Evolutionary conservation across 92 coral and sea anemone species (phyloP), one percentile per base, ranked within the genome.

Genomic region (Epizoanthus illoricatus): DNA sequence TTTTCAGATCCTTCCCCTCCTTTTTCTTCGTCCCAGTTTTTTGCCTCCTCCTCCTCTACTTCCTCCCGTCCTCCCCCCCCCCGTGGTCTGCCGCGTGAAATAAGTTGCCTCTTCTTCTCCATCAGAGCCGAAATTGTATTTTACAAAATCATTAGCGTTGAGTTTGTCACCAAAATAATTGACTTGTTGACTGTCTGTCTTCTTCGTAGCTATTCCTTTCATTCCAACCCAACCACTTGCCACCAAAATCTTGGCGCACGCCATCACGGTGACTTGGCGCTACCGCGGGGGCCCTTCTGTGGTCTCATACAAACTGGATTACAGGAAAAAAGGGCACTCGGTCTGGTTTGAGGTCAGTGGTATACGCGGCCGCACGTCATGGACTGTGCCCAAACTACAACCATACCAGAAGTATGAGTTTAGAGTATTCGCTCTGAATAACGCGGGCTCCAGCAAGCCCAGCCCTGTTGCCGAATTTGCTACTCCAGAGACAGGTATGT

Each of bases 191-290:
- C 55, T 49, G 55, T 8, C 9, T 49, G 12, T 58, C 56, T 78
- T 33, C 12, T 40, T 58, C 47, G 4, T 76, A 92, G 97, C 75
- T n/a, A 64, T 93, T 9, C 98, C 98, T 2, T 88, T 95, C 73
- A 85, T 98, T 10, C 98, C 98, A n/a, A 83, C 87, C 12, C 74
- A 80, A 16, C 96, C 92, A 7, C 69, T 75, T 3, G 89, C 90
- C 18, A 84, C 89, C 17, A 74, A 83, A 56, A 88, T 86, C 65
- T 58, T 90, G 7, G 81, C 98, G 2, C 72, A 86, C 82, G 80
- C 89, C 79, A 89, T 93, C 60, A 88, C 94, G 41, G 72, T 95
- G 24, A 83, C 89, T 4, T 95, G 98, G 98, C 91, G 90, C 52
- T 88, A 91, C 15, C 85, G 91, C 3, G 92, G 89, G 10, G 88